phyloP scores from a whole-genome alignment of 2,888 invertebrate species.

The Himalopsyche kuldschensis region DNA sequence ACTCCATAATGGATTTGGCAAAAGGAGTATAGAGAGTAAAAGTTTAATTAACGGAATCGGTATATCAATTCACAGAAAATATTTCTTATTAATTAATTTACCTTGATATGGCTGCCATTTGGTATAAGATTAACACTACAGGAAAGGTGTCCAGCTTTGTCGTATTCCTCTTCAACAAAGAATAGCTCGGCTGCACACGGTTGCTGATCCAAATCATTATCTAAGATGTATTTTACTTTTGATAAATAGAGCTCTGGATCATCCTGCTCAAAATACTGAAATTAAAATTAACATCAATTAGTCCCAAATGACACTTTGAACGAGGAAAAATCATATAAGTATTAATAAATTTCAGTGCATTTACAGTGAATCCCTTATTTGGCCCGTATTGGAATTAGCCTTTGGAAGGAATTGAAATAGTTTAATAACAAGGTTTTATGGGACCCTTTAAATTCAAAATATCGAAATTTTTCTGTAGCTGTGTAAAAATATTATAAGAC shows the following conservation, averaged over 20 bases:
- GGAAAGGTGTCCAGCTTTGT: conserved; percentile 71
- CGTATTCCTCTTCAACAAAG: conserved; percentile 90
- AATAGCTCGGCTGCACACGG: conserved; percentile 75
- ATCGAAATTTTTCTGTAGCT: too few relatives aligned
- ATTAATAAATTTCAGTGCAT: too few relatives aligned
- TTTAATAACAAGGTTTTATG: too few relatives aligned
- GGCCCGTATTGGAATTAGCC: too few relatives aligned
- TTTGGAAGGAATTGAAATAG: too few relatives aligned
- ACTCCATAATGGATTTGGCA: too few relatives aligned
- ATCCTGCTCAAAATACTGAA: conserved; percentile 91
- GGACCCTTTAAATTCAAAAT: too few relatives aligned
- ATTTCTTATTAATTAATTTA: conserved; percentile 53
- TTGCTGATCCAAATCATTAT: conserved; percentile 80
- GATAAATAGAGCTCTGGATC: conserved; percentile 90
- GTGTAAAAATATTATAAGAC: background rate
- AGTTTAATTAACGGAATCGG: too few relatives aligned
- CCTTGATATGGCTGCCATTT: conserved; percentile 70
- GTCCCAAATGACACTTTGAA: background rate
- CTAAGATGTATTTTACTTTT: conserved; percentile 91
- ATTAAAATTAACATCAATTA: conserved; percentile 28
- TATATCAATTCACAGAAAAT: conserved; percentile 58
- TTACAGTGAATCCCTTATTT: too few relatives aligned
- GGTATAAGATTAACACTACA: conserved; percentile 83
- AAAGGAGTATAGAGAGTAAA: too few relatives aligned
- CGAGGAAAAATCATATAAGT: background rate